Evolutionary conservation across 2,888 invertebrate species (phyloP).

Genomic region (Cantharis rufa): DNA sequence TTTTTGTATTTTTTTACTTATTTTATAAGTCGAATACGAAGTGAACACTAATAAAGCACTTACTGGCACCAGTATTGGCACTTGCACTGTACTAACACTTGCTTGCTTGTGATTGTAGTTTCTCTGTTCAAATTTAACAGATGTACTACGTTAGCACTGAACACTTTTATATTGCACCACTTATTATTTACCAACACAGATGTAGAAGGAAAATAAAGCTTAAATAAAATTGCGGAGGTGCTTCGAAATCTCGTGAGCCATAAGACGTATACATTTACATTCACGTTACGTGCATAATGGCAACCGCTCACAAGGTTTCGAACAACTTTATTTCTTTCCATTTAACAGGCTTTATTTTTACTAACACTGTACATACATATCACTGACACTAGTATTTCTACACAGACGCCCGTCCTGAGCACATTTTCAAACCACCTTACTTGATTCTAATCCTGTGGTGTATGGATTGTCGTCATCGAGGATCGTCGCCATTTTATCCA

Average conservation of each 20-base stretch:
- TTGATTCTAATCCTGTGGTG: conserved; percentile 54
- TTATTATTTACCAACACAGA: background rate
- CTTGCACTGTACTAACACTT: conserved; percentile 24
- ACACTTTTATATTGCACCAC: background rate
- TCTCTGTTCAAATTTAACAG: background rate
- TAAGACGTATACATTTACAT: too few species aligned
- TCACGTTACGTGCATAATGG: background rate
- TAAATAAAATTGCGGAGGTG: background rate
- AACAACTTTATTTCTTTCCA: background rate
- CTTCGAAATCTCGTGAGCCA: background rate
- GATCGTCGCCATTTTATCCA: conserved; percentile 36
- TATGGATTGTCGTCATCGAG: conserved; percentile 38
- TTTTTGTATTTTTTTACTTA: conserved; percentile 23
- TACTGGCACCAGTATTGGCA: conserved; percentile 22
- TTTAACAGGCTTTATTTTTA: conserved; percentile 24
- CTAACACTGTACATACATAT: conserved; percentile 47
- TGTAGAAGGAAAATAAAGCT: background rate
- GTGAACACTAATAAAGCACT: conserved; percentile 15
- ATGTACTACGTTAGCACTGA: background rate
- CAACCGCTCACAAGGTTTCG: background rate
- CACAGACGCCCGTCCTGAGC: conserved; percentile 57
- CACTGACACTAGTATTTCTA: conserved; percentile 54
- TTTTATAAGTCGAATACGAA: conserved; percentile 16
- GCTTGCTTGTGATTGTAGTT: conserved; percentile 17
- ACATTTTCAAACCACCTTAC: conserved; percentile 57